Evolutionary conservation across 2,888 invertebrate species (phyloP), one percentile per base, ranked within the genome.

Genomic region (Synanthedon myopaeformis): DNA sequence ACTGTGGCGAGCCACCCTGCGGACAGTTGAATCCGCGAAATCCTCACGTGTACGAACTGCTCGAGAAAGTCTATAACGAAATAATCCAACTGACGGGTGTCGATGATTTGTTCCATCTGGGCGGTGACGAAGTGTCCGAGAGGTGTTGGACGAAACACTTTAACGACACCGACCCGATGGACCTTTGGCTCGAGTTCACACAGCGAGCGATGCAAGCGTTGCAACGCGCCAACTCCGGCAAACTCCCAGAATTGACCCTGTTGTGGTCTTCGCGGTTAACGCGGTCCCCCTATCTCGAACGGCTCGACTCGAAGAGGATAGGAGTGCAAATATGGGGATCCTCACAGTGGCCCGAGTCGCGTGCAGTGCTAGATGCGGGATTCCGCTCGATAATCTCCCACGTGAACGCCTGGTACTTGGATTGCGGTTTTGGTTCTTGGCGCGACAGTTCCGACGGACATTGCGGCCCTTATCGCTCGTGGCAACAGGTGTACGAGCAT

Each of bases 341-440:
- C 0, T 94, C 93, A 62, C 91, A 91, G 50, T 95, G 95, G 93
- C 90, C 92, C 2, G 94, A 94, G 70, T 94, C 95, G 13, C 90
- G 91, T 5, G 93, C 93, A 57, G 88, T 95, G 4, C 79, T 95
- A 23, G 91, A 93, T 61, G 92, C 92, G 54, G 95, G 95, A 3
- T 95, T 92, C 78, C 90, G 92, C 55, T 88, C 94, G 52, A 92
- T 96, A 54, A 79, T 95, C 55, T 95, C 95, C 13, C 95, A 96
- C 78, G 95, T 95, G 54, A 95, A 96, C 73, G 94, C 94, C 4
- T 94, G 94, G 94, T 96, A 95, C 79, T 87, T 96, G 61, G 95
- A 96, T 75, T 96, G 95, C 71, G 96, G 96, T 1, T 95, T 94
- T 73, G 95, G 94, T 0, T 92, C 92, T 59, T 96, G 96, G 96